Evolutionary conservation across 2,888 invertebrate genomes (phyloP).

Genomic region (Euzophera pinguis): DNA sequence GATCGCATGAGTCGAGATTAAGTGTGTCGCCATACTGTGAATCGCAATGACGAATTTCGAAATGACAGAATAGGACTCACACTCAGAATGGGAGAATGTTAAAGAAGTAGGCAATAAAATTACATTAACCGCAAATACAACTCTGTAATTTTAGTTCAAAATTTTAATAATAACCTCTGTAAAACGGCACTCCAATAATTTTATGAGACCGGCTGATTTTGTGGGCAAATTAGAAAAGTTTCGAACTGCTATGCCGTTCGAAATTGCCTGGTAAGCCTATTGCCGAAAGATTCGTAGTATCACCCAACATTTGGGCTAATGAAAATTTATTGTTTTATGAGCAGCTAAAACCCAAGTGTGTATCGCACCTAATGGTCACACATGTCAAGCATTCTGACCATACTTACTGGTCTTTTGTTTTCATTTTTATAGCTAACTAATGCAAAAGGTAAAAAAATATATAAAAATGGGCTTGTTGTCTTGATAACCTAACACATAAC

Average conservation of each 20-base stretch:
- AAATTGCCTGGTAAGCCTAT: constrained; percentile 41
- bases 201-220: constrained; percentile 33
- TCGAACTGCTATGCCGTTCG: constrained; percentile 39
- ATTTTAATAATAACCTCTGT: constrained; percentile 23
- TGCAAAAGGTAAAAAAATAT: too few species aligned
- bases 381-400: too few species aligned
- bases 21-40: too few species aligned
- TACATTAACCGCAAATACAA: neutral
- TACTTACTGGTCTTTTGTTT: too few species aligned
- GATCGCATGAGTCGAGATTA: too few species aligned
- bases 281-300: constrained; percentile 28
- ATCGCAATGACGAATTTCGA: too few species aligned
- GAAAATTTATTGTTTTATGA: constrained; percentile 10
- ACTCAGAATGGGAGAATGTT: too few species aligned
- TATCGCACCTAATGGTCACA: too few species aligned
- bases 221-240: constrained; percentile 59
- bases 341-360: neutral
- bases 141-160: constrained; percentile 2
- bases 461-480: too few species aligned
- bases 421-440: too few species aligned
- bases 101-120: neutral
- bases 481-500: too few species aligned
- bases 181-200: constrained; percentile 28
- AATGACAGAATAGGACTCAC: too few species aligned
- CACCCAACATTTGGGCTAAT: constrained; percentile 11